Evolutionary conservation across 2,797 vertebrate species (phyloP), one percentile per base, ranked within the genome.

Genomic region (Falco biarmicus): DNA sequence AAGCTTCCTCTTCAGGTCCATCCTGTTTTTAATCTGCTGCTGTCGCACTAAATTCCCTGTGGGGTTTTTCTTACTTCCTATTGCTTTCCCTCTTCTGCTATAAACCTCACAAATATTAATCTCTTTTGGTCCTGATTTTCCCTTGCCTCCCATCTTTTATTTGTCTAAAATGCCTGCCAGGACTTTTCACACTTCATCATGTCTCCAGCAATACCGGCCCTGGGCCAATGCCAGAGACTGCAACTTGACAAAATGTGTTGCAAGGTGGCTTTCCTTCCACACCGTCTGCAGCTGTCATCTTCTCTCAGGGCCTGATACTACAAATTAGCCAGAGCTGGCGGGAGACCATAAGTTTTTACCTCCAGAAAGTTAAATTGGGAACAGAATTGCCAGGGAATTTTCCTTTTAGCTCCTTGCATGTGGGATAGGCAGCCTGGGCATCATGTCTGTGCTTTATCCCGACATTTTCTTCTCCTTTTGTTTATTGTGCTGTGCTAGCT

Each of bases 161-260:
- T 97, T 96, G 89, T 95, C 93, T 97, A 96, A 97, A 98, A 98
- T 96, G 90, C 93, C 95, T 98, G 97, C 98, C 97, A 97, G 97
- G 92, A 87, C 96, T 97, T 97, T 98, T 98, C 98, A 98, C 98
- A 98, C 98, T 98, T 98, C 98, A 98, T 98, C 98, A 97, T 97
- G 96, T 97, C 96, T 98, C 85, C 94, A 94, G 96, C 93, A 98
- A 97, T 96, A 98, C 97, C 87, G 97, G 95, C 90, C 76, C 91
- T 95, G 93, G 97, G 95, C 92, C 95, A 96, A 29, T 96, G 97
- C 96, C 97, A 98, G 95, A 97, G 94, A 95, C 95, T 97, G 95
- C 83, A 94, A 95, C 96, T 97, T 96, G 90, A 97, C 96, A 97
- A 98, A 98, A 95, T 94, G 84, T 97, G 90, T 91, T 97, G 92